Evolutionary conservation across 2,113 vertebrate genomes (phyloP).

Genomic region (Coptodon rendalli): DNA sequence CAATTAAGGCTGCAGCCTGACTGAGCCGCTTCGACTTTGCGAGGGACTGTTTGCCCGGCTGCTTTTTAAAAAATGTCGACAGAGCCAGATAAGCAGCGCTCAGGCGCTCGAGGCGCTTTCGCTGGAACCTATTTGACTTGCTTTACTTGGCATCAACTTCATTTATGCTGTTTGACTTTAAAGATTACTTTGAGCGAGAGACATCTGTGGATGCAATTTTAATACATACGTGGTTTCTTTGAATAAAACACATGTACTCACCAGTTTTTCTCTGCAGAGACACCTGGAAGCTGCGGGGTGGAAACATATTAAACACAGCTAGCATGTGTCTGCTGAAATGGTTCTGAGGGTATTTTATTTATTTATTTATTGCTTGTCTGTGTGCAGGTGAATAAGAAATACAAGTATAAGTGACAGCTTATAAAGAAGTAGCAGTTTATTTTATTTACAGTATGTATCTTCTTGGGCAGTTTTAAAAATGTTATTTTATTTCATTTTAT

Average conservation of each 20-base stretch:
- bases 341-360: background rate
- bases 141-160: background rate
- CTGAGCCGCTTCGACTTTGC: background rate
- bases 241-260: background rate
- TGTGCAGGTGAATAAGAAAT: background rate
- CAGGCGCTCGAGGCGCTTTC: background rate
- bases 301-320: background rate
- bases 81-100: conserved; percentile 9
- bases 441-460: background rate
- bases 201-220: background rate
- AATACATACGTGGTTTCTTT: background rate
- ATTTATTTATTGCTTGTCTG: background rate
- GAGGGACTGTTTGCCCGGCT: conserved; percentile 22
- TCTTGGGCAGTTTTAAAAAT: background rate
- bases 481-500: background rate
- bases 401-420: background rate
- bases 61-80: conserved; percentile 23
- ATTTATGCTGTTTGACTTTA: background rate
- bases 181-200: background rate
- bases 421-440: background rate
- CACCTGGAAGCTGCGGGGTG: background rate
- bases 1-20: conserved; percentile 27
- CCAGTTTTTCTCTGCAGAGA: background rate
- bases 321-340: background rate
- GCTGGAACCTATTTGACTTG: background rate